phyloP scores from a whole-genome alignment of 1,140 invertebrate genomes.

The Dreissena polymorpha region DNA sequence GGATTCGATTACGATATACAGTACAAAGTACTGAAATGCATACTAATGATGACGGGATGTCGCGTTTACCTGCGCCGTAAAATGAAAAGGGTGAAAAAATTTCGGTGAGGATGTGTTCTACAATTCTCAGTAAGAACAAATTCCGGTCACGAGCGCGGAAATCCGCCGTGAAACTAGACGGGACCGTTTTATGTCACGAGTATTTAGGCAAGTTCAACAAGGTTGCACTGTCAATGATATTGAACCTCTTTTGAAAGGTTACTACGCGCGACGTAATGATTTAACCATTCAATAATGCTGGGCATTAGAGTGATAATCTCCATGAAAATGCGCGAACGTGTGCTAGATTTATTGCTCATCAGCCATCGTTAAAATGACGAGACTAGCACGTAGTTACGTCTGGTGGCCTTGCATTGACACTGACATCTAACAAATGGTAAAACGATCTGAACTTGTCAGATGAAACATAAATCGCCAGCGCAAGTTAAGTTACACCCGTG shows the following conservation, averaged over 20 bases:
- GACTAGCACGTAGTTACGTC: slow-evolving; percentile 79
- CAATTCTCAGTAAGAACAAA: too few relatives aligned
- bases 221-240: background rate
- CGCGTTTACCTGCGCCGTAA: slow-evolving; percentile 56
- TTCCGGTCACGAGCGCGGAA: too few relatives aligned
- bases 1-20: too few relatives aligned
- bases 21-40: slow-evolving; percentile 76
- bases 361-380: slow-evolving; percentile 82
- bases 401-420: slow-evolving; percentile 81
- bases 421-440: slow-evolving; percentile 77
- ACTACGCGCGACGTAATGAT: slow-evolving; percentile 8
- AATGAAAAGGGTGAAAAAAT: background rate
- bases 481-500: too few relatives aligned
- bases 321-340: slow-evolving; percentile 70
- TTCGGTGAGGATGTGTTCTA: slow-evolving; percentile 1
- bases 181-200: too few relatives aligned
- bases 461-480: too few relatives aligned
- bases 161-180: too few relatives aligned
- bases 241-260: background rate
- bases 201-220: background rate
- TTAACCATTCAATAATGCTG: slow-evolving; percentile 46
- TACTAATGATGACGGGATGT: slow-evolving; percentile 70
- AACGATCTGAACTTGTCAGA: too few relatives aligned
- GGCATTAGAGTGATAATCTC: slow-evolving; percentile 75
- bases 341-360: too few relatives aligned